phyloP scores from a whole-genome alignment of 2,888 invertebrate species.

The Periphyllus acericola region DNA sequence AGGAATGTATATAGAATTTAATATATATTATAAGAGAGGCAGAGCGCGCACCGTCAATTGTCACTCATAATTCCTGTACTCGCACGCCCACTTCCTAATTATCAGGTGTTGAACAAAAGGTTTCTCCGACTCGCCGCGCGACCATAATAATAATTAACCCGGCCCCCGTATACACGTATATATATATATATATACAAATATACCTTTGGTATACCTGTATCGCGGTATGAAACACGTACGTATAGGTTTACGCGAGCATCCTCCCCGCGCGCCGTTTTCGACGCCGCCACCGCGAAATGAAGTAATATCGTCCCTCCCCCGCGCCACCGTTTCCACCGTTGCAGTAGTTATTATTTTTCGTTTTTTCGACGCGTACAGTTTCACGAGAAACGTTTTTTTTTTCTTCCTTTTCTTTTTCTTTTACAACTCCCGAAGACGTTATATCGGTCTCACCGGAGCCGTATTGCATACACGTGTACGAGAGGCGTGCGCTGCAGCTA shows the following conservation, averaged over 20 bases:
- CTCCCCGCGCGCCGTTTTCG: background rate
- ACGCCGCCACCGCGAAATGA: background rate
- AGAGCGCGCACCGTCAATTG: constrained; percentile 34
- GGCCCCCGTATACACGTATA: background rate
- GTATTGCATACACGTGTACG: no score
- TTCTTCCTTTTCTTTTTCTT: no score
- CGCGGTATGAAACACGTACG: background rate
- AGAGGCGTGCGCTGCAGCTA: no score
- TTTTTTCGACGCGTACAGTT: no score
- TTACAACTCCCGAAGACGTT: no score
- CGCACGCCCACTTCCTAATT: constrained; percentile 55
- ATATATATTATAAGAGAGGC: background rate
- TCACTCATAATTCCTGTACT: constrained; percentile 49
- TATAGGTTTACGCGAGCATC: background rate
- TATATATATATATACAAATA: background rate
- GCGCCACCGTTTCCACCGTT: background rate
- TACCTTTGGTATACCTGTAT: background rate
- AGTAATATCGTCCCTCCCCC: background rate
- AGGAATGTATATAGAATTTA: constrained; percentile 3
- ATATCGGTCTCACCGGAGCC: no score
- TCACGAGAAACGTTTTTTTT: no score
- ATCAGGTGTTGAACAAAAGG: constrained; percentile 60
- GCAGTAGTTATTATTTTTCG: no score
- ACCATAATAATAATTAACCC: constrained; percentile 27
- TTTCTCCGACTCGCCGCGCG: constrained; percentile 46